A percentile compares a stretch with the other conserved stretches of the same genome.
These are phyloP conservation scores for Agrotis exclamationis DNA, from an alignment of 2,888 invertebrate species.

Conservation along the genomic window DNA sequence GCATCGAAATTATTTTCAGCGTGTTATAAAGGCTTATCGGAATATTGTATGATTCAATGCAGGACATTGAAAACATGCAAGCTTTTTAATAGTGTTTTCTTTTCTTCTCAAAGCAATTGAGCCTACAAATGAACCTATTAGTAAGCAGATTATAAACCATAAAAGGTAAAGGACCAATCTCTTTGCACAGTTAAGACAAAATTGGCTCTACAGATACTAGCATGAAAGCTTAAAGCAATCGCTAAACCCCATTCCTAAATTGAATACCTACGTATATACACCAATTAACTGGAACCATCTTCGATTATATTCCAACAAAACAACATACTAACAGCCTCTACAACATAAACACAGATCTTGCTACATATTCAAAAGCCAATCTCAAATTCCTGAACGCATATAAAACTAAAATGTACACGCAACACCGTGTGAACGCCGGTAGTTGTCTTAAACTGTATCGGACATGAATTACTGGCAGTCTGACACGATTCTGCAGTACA, in stretches of 20 bases:
- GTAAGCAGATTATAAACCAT: too few species aligned
- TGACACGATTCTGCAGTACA: conserved; percentile 50
- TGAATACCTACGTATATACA: too few species aligned
- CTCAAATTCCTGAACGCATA: conserved; percentile 6
- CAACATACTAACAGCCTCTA: background rate
- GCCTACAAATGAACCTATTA: too few species aligned
- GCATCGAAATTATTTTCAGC: background rate
- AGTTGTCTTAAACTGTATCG: conserved; percentile 41
- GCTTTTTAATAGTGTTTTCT: too few species aligned
- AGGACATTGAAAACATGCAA: too few species aligned
- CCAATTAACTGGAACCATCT: too few species aligned
- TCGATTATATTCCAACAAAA: background rate
- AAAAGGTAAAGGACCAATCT: background rate
- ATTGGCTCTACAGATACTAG: too few species aligned
- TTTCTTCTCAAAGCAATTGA: too few species aligned
- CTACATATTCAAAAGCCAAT: conserved; percentile 7
- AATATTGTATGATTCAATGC: too few species aligned
- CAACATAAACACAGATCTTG: background rate
- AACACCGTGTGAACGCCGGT: conserved; percentile 59
- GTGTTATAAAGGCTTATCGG: background rate
- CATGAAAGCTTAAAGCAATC: too few species aligned
- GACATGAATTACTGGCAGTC: conserved; percentile 41
- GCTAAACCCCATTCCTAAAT: too few species aligned
- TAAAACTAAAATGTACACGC: conserved; percentile 32
- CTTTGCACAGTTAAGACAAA: too few species aligned